A percentile compares a stretch with the other conserved stretches of the same genome.
Evolutionary conservation across 2,888 invertebrate species (phyloP).

Genomic region (Chrysina gloriosa): DNA sequence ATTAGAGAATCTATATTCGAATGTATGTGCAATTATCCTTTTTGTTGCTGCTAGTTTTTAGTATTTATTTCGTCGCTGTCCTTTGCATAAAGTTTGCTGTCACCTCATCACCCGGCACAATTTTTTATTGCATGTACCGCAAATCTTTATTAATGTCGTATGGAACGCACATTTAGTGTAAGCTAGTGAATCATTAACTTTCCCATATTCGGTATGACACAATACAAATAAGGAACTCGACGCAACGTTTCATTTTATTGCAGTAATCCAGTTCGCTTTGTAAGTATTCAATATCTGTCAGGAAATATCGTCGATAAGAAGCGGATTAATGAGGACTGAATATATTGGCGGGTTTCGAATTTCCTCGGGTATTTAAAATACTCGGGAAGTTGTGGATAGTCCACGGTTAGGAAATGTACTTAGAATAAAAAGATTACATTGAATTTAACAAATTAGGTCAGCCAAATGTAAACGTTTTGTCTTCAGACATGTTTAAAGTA

Average conservation of each 20-base stretch:
- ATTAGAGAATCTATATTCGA: not conserved
- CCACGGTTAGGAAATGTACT: too few species aligned
- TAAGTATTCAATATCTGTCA: not conserved
- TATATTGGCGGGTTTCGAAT: too few species aligned
- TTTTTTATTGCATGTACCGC: not conserved
- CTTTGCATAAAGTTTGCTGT: not conserved
- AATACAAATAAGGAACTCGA: not conserved
- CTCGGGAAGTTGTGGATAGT: too few species aligned
- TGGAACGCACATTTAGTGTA: not conserved
- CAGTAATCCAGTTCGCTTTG: not conserved
- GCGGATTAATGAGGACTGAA: too few species aligned
- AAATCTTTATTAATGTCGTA: not conserved
- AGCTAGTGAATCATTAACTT: conserved; percentile 11
- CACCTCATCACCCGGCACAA: not conserved
- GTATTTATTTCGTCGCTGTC: not conserved
- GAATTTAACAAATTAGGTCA: too few species aligned
- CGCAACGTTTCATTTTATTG: not conserved
- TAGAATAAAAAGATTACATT: too few species aligned
- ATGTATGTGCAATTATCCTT: not conserved
- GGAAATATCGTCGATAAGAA: too few species aligned
- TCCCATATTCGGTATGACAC: conserved; percentile 4
- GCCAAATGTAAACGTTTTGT: too few species aligned
- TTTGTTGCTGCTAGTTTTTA: conserved; percentile 13
- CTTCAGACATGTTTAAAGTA: too few species aligned
- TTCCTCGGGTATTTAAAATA: too few species aligned